Conservation (phyloP, 2,797 vertebrate genomes). For the Paratrypauchen microcephalus region DNA sequence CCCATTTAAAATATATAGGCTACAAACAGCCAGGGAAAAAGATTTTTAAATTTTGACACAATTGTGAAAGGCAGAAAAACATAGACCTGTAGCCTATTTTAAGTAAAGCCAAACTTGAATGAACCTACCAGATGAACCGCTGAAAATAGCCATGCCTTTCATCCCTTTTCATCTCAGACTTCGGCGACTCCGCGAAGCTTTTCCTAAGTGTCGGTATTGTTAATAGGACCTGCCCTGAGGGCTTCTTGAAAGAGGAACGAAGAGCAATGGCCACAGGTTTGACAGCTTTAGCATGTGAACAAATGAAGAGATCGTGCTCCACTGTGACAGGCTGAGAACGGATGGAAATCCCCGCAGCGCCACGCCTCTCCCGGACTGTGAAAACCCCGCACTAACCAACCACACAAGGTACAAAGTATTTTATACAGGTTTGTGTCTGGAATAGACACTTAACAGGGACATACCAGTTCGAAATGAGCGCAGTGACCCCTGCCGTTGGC, state of each 20-base stretch:
- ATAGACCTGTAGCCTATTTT: no score
- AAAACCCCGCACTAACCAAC: constrained; percentile 19
- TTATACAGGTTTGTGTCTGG: neutral
- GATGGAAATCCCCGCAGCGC: constrained; percentile 73
- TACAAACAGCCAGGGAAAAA: neutral
- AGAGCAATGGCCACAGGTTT: neutral
- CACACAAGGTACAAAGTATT: neutral
- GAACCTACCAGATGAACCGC: neutral
- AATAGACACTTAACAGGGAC: neutral
- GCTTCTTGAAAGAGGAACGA: neutral
- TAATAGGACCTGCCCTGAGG: accelerated
- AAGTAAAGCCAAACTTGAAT: neutral
- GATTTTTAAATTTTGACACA: no score
- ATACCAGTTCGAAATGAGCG: neutral
- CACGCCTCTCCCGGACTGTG: constrained; percentile 45
- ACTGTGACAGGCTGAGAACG: constrained; percentile 20
- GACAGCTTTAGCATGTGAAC: constrained; percentile 9
- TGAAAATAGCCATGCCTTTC: neutral
- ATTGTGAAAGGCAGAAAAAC: no score
- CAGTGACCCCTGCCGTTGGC: constrained; percentile 48
- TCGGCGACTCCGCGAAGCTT: no score
- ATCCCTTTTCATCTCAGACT: neutral
- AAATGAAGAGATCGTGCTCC: neutral
- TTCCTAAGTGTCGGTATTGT: neutral
- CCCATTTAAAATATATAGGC: no score